Conservation (phyloP, 2,888 invertebrate genomes). For the Hybos culiciformis region DNA sequence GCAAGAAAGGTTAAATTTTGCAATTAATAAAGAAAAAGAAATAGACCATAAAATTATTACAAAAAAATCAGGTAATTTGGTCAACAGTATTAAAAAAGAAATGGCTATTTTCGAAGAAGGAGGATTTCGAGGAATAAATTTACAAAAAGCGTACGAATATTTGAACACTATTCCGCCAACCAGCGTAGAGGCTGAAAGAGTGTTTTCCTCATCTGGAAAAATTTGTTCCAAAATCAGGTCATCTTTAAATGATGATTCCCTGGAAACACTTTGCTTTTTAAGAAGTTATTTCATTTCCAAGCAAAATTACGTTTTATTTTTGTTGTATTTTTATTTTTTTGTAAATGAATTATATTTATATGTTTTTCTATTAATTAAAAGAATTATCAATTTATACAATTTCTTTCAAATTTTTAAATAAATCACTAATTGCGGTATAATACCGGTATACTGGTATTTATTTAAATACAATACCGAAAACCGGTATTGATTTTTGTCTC, state of each 20-base stretch:
- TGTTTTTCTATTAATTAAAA: too few species aligned
- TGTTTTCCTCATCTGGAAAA: constrained; percentile 2
- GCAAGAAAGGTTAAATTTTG: background rate
- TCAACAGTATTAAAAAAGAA: background rate
- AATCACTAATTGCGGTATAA: too few species aligned
- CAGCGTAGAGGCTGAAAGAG: constrained; percentile 7
- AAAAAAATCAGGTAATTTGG: background rate
- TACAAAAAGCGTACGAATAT: background rate
- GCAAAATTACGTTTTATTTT: background rate
- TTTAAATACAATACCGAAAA: too few species aligned
- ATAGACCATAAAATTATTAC: background rate
- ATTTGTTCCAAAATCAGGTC: background rate
- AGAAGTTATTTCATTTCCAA: background rate
- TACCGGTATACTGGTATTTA: too few species aligned
- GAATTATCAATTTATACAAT: too few species aligned
- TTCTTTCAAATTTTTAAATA: too few species aligned
- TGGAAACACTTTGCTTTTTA: background rate
- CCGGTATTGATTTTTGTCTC: too few species aligned
- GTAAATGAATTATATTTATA: too few species aligned
- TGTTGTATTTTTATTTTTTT: background rate
- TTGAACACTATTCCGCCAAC: constrained; percentile 2
- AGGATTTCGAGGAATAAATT: too few species aligned
- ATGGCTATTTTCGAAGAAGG: too few species aligned
- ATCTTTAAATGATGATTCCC: background rate
- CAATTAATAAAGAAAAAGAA: background rate